These are phyloP conservation scores for Cantharis flavilabris DNA, from an alignment of 2,888 invertebrate genomes.

Conservation along the genomic window DNA sequence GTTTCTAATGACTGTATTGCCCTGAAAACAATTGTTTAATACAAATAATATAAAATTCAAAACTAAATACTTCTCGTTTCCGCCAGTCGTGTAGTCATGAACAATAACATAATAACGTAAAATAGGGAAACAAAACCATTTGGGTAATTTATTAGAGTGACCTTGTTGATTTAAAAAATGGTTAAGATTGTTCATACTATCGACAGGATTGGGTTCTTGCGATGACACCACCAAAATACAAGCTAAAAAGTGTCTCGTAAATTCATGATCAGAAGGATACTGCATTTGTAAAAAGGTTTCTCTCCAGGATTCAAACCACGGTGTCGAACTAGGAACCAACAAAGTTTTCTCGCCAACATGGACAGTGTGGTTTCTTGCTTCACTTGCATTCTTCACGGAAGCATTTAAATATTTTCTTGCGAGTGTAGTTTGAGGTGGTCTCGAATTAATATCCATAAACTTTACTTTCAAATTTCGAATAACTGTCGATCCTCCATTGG, in stretches of 20 bases:
- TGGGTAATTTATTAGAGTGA: conserved; percentile 77
- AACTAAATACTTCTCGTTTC: conserved; percentile 70
- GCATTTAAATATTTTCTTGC: conserved; percentile 81
- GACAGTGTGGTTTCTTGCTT: conserved; percentile 42
- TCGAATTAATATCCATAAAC: conserved; percentile 80
- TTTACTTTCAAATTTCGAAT: conserved; percentile 79
- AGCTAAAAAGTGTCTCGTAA: conserved; percentile 85
- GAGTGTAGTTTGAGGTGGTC: conserved; percentile 79
- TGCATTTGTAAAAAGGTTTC: conserved; percentile 87
- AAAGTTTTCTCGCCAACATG: conserved; percentile 59
- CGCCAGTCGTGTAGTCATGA: conserved; percentile 78
- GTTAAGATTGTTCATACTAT: conserved; percentile 78
- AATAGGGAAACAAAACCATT: conserved; percentile 80
- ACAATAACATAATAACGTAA: conserved; percentile 88
- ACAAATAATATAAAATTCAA: not conserved
- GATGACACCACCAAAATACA: conserved; percentile 79
- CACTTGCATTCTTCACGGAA: conserved; percentile 49
- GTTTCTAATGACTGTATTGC: conserved; percentile 82
- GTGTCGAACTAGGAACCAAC: conserved; percentile 76
- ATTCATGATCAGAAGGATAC: conserved; percentile 94
- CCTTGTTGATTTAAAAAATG: conserved; percentile 81
- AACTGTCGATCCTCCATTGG: conserved; percentile 72
- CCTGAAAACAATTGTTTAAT: conserved; percentile 58
- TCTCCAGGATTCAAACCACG: conserved; percentile 97
- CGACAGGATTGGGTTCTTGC: conserved; percentile 76